Conservation (phyloP, 2,113 vertebrate genomes). For the Colistium nudipinnis region DNA sequence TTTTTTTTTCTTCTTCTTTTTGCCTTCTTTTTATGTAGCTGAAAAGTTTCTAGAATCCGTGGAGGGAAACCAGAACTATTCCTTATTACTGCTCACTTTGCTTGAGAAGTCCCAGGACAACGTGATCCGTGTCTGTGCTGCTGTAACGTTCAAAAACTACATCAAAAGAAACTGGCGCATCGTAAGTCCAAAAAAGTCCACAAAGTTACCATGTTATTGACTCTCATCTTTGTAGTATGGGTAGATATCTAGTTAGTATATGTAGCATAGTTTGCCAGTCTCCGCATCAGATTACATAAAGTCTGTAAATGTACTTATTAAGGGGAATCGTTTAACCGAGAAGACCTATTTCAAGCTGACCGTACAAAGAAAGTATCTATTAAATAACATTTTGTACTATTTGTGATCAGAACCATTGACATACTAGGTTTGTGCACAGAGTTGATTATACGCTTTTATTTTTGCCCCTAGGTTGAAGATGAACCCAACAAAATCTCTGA, state of each 20-base stretch:
- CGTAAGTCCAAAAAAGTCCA: conserved; percentile 88
- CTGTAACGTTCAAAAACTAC: conserved; percentile 98
- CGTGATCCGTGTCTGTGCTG: conserved; percentile 96
- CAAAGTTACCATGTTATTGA: not conserved
- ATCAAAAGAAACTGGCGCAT: conserved; percentile 99
- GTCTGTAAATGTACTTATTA: too few relatives aligned
- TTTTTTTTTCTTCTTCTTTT: not conserved
- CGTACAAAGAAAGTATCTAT: not conserved
- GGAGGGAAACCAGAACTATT: conserved; percentile 96
- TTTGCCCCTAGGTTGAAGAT: conserved; percentile 89
- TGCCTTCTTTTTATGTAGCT: conserved; percentile 76
- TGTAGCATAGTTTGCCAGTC: too few relatives aligned
- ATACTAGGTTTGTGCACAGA: not conserved
- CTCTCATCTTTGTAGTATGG: not conserved
- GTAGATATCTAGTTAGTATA: too few relatives aligned
- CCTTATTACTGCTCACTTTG: conserved; percentile 90
- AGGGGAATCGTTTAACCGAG: too few relatives aligned
- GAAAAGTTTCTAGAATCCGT: conserved; percentile 98
- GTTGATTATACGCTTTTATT: not conserved
- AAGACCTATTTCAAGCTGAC: too few relatives aligned
- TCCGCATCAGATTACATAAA: too few relatives aligned
- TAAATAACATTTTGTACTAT: not conserved
- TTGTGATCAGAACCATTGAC: not conserved
- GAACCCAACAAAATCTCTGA: conserved; percentile 98
- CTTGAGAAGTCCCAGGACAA: conserved; percentile 96